Conservation (phyloP, 2,888 invertebrate species). For the Sesamia inferens region DNA sequence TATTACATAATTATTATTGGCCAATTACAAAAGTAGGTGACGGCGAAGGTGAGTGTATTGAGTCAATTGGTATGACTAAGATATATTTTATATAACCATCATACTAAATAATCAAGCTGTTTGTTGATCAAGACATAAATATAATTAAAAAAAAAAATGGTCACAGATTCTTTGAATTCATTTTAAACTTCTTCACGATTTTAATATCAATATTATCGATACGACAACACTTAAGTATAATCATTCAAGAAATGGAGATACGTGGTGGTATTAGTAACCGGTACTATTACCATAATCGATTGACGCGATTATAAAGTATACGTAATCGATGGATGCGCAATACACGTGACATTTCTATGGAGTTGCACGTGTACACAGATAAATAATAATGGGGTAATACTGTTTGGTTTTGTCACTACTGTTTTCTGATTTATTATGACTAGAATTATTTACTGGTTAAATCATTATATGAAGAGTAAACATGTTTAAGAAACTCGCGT, state of each 20-base stretch:
- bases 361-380: slow-evolving; percentile 62
- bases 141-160: background rate
- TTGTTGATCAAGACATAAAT: background rate
- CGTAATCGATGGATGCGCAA: slow-evolving; percentile 63
- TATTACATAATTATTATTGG: slow-evolving; percentile 34
- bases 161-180: background rate
- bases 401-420: slow-evolving; percentile 36
- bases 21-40: slow-evolving; percentile 27
- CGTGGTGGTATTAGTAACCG: slow-evolving; percentile 68
- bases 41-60: slow-evolving; percentile 34
- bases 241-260: slow-evolving; percentile 43
- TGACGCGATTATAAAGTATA: slow-evolving; percentile 61
- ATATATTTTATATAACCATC: background rate
- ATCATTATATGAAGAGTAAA: slow-evolving; percentile 43
- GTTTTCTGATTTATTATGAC: slow-evolving; percentile 49
- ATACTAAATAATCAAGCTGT: background rate
- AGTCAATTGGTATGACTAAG: background rate
- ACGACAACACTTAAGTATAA: slow-evolving; percentile 21
- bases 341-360: slow-evolving; percentile 64
- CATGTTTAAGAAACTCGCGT: slow-evolving; percentile 33
- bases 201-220: slow-evolving; percentile 14
- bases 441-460: slow-evolving; percentile 41
- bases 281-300: slow-evolving; percentile 71
- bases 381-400: slow-evolving; percentile 57
- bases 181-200: slow-evolving; percentile 10